These are phyloP conservation scores for Scaptomyza flava DNA, from an alignment of 2,888 invertebrate species.

Conservation along the genomic window DNA sequence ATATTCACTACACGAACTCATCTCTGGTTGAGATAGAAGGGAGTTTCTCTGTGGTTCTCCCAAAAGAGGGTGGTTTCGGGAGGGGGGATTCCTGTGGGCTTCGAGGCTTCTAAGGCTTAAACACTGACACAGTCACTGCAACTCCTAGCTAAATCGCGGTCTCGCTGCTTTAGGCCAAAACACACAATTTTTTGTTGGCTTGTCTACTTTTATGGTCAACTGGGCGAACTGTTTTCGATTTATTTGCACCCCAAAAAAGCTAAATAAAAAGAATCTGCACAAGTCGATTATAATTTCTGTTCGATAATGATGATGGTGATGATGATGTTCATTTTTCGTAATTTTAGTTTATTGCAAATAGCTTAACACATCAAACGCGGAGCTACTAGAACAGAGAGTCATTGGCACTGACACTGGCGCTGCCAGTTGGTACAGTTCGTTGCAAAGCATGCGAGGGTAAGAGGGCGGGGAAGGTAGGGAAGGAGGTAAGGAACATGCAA, in stretches of 20 bases:
- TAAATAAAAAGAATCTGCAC: conserved; percentile 44
- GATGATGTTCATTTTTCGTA: conserved; percentile 42
- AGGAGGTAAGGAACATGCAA: conserved; percentile 35
- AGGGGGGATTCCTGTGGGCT: background rate
- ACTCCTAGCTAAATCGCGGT: conserved; percentile 54
- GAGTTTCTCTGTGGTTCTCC: background rate
- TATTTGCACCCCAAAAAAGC: conserved; percentile 43
- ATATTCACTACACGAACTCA: conserved; percentile 7
- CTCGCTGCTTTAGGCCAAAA: conserved; percentile 23
- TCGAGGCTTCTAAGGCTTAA: conserved; percentile 34
- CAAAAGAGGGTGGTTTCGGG: background rate
- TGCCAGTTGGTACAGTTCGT: conserved; percentile 8
- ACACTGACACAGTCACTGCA: conserved; percentile 30
- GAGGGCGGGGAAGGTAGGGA: background rate
- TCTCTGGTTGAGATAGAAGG: background rate
- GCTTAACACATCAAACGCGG: background rate
- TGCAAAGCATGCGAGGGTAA: background rate
- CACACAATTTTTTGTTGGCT: conserved; percentile 35
- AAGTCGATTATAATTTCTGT: conserved; percentile 17
- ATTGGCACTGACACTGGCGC: background rate
- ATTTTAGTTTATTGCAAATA: conserved; percentile 56
- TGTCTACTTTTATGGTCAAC: conserved; percentile 61
- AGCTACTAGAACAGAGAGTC: background rate
- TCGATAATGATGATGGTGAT: conserved; percentile 13
- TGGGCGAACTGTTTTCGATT: conserved; percentile 66